These are phyloP conservation scores for Drosophila cognata DNA, from an alignment of 2,888 invertebrate genomes.

Conservation along the genomic window DNA sequence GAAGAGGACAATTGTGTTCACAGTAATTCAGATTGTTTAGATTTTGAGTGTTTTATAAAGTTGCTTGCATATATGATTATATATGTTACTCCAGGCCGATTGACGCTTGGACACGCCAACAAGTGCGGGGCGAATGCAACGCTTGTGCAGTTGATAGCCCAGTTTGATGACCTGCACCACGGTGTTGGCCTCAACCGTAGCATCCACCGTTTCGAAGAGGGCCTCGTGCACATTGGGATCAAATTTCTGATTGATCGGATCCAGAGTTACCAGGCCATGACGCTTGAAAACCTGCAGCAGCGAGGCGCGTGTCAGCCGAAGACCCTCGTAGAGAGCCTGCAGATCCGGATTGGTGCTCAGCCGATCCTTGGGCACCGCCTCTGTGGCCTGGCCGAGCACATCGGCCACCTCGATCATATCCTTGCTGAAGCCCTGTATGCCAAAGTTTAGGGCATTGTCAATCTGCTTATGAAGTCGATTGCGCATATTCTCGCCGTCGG, in stretches of 20 bases:
- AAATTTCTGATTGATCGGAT: slow-evolving; percentile 96
- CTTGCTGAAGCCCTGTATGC: slow-evolving; percentile 98
- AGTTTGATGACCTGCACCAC: slow-evolving; percentile 97
- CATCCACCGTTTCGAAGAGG: slow-evolving; percentile 94
- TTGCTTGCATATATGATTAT: neutral
- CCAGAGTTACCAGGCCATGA: slow-evolving; percentile 94
- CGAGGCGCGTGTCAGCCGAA: slow-evolving; percentile 94
- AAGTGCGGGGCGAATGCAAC: slow-evolving; percentile 97
- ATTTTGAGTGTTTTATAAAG: neutral
- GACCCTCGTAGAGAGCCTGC: slow-evolving; percentile 94
- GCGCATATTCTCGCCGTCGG: slow-evolving; percentile 97
- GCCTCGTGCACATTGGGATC: slow-evolving; percentile 99
- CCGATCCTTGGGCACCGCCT: slow-evolving; percentile 92
- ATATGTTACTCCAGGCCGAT: neutral
- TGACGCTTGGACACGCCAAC: slow-evolving; percentile 95
- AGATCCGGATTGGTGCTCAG: slow-evolving; percentile 80
- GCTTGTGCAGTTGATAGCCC: slow-evolving; percentile 96
- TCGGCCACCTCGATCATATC: slow-evolving; percentile 98
- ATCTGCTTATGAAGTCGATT: slow-evolving; percentile 95
- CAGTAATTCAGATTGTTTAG: neutral
- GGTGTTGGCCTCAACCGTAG: slow-evolving; percentile 92
- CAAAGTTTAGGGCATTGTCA: slow-evolving; percentile 96
- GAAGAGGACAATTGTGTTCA: slow-evolving; percentile 12
- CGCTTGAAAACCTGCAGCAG: slow-evolving; percentile 94
- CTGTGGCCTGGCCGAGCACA: slow-evolving; percentile 93